Evolutionary conservation across 2,113 vertebrate species (phyloP).

Genomic region (Ploceus nigricollis): DNA sequence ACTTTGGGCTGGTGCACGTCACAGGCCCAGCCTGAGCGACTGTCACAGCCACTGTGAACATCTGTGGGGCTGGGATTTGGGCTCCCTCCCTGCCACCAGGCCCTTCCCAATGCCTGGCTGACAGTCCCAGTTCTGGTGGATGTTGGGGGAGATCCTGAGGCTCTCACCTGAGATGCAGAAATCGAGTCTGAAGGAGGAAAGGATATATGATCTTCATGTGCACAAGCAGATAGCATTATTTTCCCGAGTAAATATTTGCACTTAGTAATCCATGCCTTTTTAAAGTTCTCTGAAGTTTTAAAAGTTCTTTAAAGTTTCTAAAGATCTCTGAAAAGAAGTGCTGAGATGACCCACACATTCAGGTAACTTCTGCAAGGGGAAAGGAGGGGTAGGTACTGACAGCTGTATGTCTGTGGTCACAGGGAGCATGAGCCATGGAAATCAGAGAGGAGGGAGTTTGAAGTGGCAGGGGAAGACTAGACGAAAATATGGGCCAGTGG

Average conservation of each 20-base stretch:
- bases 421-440: accelerated
- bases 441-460: background rate
- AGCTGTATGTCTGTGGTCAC: background rate
- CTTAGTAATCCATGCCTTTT: background rate
- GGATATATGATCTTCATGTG: background rate
- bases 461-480: too few relatives aligned
- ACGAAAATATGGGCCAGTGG: background rate
- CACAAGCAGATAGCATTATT: background rate
- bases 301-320: too few relatives aligned
- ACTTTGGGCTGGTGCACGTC: accelerated
- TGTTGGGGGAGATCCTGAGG: accelerated
- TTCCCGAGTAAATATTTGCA: background rate
- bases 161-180: accelerated
- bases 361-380: background rate
- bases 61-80: accelerated
- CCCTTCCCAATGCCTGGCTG: accelerated
- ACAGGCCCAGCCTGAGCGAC: accelerated
- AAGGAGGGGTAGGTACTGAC: background rate
- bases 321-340: background rate
- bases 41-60: accelerated
- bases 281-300: too few relatives aligned
- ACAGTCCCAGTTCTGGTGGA: background rate
- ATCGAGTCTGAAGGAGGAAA: accelerated
- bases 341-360: background rate
- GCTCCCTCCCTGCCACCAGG: background rate